Percentiles rank a stretch among this genome's conserved stretches.
Conservation (phyloP, 2,888 invertebrate species). For the Dryadula phaetusa region DNA sequence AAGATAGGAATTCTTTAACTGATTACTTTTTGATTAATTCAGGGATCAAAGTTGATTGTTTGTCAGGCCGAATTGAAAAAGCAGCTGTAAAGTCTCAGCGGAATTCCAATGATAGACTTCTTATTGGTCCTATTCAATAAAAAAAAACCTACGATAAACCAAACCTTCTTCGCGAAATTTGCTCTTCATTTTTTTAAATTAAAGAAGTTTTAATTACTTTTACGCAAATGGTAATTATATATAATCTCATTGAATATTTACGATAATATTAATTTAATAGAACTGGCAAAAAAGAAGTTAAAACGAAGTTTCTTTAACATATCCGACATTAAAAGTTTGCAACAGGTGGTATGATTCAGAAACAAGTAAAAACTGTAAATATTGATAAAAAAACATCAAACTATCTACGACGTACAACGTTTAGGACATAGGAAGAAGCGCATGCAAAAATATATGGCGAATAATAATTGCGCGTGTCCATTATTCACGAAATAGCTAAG, state of each 20-base stretch:
- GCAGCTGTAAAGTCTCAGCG: conserved; percentile 29
- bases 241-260: not conserved
- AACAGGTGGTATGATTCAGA: conserved; percentile 12
- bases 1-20: conserved; percentile 27
- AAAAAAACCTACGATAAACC: conserved; percentile 7
- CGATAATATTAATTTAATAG: not conserved
- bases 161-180: not conserved
- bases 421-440: conserved; percentile 38
- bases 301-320: not conserved
- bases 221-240: not conserved
- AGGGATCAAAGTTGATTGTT: conserved; percentile 37
- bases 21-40: conserved; percentile 38
- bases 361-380: conserved; percentile 16
- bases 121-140: conserved; percentile 24
- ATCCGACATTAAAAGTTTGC: conserved; percentile 4
- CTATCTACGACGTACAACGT: conserved; percentile 42
- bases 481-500: conserved; percentile 42
- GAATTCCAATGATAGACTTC: conserved; percentile 35
- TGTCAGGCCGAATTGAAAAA: conserved; percentile 36
- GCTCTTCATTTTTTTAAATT: not conserved
- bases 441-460: conserved; percentile 49
- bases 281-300: not conserved
- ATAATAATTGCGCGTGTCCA: conserved; percentile 51
- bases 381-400: conserved; percentile 20
- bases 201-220: not conserved